A percentile compares a stretch with the other conserved stretches of the same genome.
phyloP scores from a whole-genome alignment of 2,888 invertebrate genomes.

The Caenorhabditis zanzibari region DNA sequence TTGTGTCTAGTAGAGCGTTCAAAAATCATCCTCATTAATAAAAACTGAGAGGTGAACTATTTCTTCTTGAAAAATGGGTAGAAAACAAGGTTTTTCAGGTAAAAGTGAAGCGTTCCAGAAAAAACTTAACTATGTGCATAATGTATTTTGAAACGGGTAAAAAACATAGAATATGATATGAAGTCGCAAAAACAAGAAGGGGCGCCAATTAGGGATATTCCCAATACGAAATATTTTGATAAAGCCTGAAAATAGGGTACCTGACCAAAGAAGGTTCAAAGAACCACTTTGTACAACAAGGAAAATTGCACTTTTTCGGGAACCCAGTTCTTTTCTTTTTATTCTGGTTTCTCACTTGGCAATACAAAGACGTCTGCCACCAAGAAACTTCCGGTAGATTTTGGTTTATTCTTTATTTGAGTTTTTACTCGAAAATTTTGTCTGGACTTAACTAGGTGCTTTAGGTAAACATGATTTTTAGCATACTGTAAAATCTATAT shows the following conservation, averaged over 20 bases:
- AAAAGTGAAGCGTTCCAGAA: no score
- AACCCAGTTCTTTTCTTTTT: slow-evolving; percentile 46
- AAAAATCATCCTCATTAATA: slow-evolving; percentile 29
- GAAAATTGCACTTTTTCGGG: slow-evolving; percentile 46
- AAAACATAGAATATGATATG: no score
- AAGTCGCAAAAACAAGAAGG: no score
- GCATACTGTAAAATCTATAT: no score
- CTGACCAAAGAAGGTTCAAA: not conserved
- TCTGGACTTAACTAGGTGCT: no score
- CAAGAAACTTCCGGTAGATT: slow-evolving; percentile 38
- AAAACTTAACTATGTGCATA: no score
- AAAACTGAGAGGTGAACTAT: not conserved
- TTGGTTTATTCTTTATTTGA: slow-evolving; percentile 5
- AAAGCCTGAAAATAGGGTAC: no score
- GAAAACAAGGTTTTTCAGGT: not conserved
- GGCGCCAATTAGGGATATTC: no score
- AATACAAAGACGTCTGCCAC: slow-evolving; percentile 37
- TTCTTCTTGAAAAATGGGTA: not conserved
- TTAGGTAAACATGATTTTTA: not conserved
- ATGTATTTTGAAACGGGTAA: no score
- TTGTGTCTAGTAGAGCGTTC: not conserved
- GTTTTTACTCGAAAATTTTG: no score
- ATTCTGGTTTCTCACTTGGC: not conserved
- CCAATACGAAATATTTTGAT: no score
- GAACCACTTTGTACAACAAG: not conserved